phyloP scores from a whole-genome alignment of 2,797 vertebrate genomes.

The Percopsis omiscomaycus region DNA sequence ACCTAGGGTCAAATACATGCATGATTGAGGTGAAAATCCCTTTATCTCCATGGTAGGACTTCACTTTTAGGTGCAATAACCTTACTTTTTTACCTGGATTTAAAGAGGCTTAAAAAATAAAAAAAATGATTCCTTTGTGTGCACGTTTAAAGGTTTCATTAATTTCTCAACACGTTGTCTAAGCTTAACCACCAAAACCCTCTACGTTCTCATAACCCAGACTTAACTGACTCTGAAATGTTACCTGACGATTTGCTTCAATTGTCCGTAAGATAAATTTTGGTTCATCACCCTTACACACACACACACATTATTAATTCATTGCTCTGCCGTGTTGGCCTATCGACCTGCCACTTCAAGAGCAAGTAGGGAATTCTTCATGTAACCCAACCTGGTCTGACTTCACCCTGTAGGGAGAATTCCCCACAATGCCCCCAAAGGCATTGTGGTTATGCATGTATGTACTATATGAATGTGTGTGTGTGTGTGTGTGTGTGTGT shows the following conservation, averaged over 20 bases:
- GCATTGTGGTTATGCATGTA: constrained; percentile 54
- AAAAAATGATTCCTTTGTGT: too few species aligned
- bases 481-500: constrained; percentile 9
- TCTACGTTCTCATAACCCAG: background rate
- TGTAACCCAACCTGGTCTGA: constrained; percentile 61
- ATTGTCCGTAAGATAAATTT: background rate
- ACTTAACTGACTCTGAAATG: background rate
- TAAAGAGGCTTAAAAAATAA: too few species aligned
- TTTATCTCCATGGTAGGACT: too few species aligned
- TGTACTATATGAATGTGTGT: constrained; percentile 28
- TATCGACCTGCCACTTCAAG: constrained; percentile 39
- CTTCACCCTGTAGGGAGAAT: constrained; percentile 19
- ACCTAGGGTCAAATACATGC: too few species aligned
- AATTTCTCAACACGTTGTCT: too few species aligned
- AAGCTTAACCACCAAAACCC: background rate
- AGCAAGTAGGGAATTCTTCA: constrained; percentile 48
- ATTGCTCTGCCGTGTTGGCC: constrained; percentile 22
- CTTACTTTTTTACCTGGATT: too few species aligned
- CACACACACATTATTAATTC: background rate
- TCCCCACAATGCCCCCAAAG: background rate
- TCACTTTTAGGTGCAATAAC: too few species aligned
- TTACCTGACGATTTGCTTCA: background rate
- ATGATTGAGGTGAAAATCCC: too few species aligned
- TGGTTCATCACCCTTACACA: background rate
- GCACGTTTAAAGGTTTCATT: too few species aligned